Percentiles rank a stretch among this genome's conserved stretches.
phyloP scores from a whole-genome alignment of 2,888 invertebrate species.

The Pterostichus niger region DNA sequence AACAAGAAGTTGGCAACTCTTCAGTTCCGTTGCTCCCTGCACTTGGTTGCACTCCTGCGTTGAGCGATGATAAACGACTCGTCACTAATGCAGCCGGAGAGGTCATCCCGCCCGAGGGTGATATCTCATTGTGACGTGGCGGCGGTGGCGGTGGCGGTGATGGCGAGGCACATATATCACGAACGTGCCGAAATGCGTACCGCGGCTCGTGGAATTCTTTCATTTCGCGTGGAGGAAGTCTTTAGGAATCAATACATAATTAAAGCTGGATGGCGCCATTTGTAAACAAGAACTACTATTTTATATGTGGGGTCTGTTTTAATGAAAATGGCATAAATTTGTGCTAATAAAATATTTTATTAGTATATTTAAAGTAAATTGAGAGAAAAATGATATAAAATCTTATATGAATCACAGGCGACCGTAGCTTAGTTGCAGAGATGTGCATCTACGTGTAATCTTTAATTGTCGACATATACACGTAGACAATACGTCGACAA shows the following conservation, averaged over 20 bases:
- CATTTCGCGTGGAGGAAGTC: slow-evolving; percentile 29
- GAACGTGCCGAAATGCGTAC: slow-evolving; percentile 65
- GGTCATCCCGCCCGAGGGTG: slow-evolving; percentile 55
- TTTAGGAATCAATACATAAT: slow-evolving; percentile 56
- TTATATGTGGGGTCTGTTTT: too few relatives aligned
- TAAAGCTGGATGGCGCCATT: slow-evolving; percentile 56
- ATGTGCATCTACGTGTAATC: too few relatives aligned
- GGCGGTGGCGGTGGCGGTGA: background rate
- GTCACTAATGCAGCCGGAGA: slow-evolving; percentile 54
- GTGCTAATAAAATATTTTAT: too few relatives aligned
- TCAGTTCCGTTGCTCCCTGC: slow-evolving; percentile 11
- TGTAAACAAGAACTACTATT: background rate
- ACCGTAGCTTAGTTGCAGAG: too few relatives aligned
- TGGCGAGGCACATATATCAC: slow-evolving; percentile 56
- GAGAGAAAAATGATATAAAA: too few relatives aligned
- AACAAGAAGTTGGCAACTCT: slow-evolving; percentile 37
- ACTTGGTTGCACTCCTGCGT: background rate
- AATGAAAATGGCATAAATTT: too few relatives aligned
- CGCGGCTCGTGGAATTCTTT: slow-evolving; percentile 58
- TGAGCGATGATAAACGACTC: slow-evolving; percentile 60
- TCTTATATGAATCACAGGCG: too few relatives aligned
- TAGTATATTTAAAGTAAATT: too few relatives aligned
- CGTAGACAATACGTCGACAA: too few relatives aligned
- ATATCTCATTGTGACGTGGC: slow-evolving; percentile 62
- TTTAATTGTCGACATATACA: too few relatives aligned